Percentiles rank a stretch among this genome's conserved stretches.
phyloP scores from a whole-genome alignment of 2,888 invertebrate genomes.

The Atethmia centrago region DNA sequence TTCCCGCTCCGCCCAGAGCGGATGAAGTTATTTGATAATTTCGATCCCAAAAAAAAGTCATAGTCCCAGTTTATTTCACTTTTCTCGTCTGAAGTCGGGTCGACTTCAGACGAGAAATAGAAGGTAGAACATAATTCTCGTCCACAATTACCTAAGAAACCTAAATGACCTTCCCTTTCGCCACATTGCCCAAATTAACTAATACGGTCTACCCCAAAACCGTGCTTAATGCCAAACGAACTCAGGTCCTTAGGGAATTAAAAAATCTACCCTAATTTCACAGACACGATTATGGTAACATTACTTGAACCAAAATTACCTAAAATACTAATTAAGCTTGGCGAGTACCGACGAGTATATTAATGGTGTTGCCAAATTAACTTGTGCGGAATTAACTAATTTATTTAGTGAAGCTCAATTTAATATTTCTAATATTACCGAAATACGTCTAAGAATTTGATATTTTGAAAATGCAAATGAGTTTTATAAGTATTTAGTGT shows the following conservation, averaged over 20 bases:
- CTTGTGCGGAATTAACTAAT: conserved; percentile 42
- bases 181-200: conserved; percentile 23
- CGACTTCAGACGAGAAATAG: background rate
- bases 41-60: too few species aligned
- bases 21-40: too few species aligned
- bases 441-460: background rate
- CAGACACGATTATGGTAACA: conserved; percentile 21
- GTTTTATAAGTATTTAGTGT: background rate
- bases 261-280: conserved; percentile 23
- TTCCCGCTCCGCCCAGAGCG: too few species aligned
- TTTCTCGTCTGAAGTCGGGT: too few species aligned
- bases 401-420: conserved; percentile 30
- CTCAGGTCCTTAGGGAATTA: conserved; percentile 4
- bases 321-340: conserved; percentile 38
- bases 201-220: conserved; percentile 6
- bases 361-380: conserved; percentile 47
- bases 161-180: conserved; percentile 16
- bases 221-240: conserved; percentile 15
- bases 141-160: conserved; percentile 22
- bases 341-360: conserved; percentile 41
- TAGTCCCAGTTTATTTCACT: background rate
- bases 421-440: background rate
- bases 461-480: background rate
- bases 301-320: conserved; percentile 35
- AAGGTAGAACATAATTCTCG: conserved; percentile 7